phyloP scores from a whole-genome alignment of 2,113 vertebrate genomes.

The Pogona vitticeps region DNA sequence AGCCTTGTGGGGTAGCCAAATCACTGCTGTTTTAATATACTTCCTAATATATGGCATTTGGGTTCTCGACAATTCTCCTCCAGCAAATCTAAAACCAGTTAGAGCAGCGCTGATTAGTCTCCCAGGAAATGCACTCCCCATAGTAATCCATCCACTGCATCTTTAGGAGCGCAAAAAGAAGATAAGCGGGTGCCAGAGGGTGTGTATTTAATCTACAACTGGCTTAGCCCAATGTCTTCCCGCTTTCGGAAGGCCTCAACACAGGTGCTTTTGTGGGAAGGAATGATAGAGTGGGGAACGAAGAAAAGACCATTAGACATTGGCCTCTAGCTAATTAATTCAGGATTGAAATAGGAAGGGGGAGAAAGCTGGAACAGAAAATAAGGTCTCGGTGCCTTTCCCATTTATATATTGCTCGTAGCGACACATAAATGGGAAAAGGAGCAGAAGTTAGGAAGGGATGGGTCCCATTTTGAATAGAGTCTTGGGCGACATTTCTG shows the following conservation, averaged over 20 bases:
- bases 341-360: conserved; percentile 35
- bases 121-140: conserved; percentile 50
- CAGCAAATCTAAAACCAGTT: conserved; percentile 54
- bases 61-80: conserved; percentile 39
- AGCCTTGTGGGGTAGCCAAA: conserved; percentile 36
- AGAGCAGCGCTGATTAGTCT: conserved; percentile 60
- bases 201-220: conserved; percentile 69
- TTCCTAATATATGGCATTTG: conserved; percentile 12
- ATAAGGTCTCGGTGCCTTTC: background rate
- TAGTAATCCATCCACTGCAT: conserved; percentile 62
- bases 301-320: conserved; percentile 43
- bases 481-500: background rate
- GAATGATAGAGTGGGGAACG: conserved; percentile 35
- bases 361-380: background rate
- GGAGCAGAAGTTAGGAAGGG: background rate
- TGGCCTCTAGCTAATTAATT: conserved; percentile 63
- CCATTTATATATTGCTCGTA: background rate
- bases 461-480: background rate
- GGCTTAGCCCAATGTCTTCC: conserved; percentile 64
- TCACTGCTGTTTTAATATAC: conserved; percentile 25
- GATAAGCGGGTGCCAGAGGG: conserved; percentile 62
- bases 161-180: conserved; percentile 53
- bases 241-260: conserved; percentile 51
- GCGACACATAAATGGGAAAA: background rate
- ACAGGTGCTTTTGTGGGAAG: conserved; percentile 44